These are phyloP conservation scores for Leptopilina syphax DNA, from an alignment of 2,888 invertebrate species.

Conservation along the genomic window DNA sequence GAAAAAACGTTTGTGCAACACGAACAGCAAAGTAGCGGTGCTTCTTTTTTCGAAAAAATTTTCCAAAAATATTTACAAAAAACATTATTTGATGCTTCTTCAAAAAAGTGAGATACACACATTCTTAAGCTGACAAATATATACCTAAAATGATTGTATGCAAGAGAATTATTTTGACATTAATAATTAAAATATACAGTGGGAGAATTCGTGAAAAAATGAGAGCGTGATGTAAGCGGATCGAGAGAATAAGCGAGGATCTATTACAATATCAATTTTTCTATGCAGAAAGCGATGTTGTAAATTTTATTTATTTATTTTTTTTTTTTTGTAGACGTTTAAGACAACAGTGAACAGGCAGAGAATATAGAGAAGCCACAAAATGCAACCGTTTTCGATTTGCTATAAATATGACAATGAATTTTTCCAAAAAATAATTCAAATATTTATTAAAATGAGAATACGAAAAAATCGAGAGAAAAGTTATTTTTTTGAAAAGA, in stretches of 20 bases:
- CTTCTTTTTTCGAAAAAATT: constrained; percentile 31
- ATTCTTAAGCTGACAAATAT: constrained; percentile 34
- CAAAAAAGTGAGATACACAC: neutral
- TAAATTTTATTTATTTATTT: neutral
- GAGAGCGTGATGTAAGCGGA: constrained; percentile 38
- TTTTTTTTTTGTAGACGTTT: constrained; percentile 22
- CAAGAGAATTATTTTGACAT: neutral
- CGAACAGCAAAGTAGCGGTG: constrained; percentile 63
- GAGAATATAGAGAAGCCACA: constrained; percentile 29
- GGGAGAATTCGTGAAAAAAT: constrained; percentile 11
- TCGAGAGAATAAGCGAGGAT: constrained; percentile 43
- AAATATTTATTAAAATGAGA: neutral
- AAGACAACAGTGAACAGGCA: constrained; percentile 39
- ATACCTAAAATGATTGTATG: constrained; percentile 7
- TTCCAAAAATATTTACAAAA: neutral
- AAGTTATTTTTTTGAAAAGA: neutral
- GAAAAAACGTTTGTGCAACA: constrained; percentile 54
- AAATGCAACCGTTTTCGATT: constrained; percentile 25
- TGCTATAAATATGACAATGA: neutral
- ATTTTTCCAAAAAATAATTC: neutral
- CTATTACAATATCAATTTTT: constrained; percentile 29
- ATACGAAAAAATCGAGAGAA: no score
- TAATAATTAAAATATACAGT: neutral
- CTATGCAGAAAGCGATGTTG: constrained; percentile 20
- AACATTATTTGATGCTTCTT: constrained; percentile 32